Base-by-base conservation (phyloP, 2,888 invertebrate species). In the Glyphotaelius pellucidus region DNA sequence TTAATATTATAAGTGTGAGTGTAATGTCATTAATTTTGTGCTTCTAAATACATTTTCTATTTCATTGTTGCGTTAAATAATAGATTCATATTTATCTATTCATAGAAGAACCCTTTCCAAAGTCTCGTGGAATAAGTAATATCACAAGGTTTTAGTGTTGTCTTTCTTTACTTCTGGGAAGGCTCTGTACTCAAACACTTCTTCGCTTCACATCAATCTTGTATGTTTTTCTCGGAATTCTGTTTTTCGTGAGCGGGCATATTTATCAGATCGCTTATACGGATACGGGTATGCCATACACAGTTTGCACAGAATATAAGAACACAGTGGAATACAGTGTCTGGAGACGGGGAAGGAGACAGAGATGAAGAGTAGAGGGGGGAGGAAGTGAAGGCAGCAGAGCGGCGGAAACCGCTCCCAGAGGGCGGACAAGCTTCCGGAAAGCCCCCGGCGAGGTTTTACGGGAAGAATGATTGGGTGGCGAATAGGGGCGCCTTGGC, bases 401-500 rank as follows among this genome's bases (percentile, higher is more conserved):
- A n/a, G 86, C 86, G 86, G 52, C 88, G 88, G 67, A 67, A 88
- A 88, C 88, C 88, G 88, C 88, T 88, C 88, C 88, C 88, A 32
- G 14, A 52, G 67, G 52, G 88, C 88, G 88, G 67, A 30, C 88
- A 19, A n/a, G 88, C 35, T 88, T 88, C 88, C 88, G 88, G 88
- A 32, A 88, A 88, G 67, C 52, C 88, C 32, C 35, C 31, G 52
- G 88, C 52, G 19, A 32, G 35, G 31, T 19, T 88, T n/a, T 32
- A 88, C 32, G 67, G 79, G 67, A 52, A 88, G 79, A 67, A 67
- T 88, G 88, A 88, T 88, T 88, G 52, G 88, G 67, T 88, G 88
- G 88, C 67, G 67, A 88, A 88, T 88, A n/a, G 88, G 86, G 47
- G 25, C 25, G 31, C 88, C 19, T 19, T 9, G 47, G 67, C 88